Base-by-base conservation (phyloP, 1,140 invertebrate genomes). In the Drosophila punjabiensis region DNA sequence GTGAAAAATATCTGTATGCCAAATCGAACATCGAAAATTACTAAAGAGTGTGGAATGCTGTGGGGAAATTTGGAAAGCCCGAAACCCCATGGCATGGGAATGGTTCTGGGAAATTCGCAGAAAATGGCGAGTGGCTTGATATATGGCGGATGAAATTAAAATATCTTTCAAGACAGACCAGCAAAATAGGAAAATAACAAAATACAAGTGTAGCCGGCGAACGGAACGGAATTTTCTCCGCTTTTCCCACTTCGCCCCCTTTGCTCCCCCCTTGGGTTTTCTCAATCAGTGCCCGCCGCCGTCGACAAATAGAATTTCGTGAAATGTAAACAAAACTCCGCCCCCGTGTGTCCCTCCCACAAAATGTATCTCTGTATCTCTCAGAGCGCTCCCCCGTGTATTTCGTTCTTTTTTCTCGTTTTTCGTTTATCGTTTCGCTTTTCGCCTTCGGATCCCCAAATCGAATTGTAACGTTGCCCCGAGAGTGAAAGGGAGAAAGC, bases 251-350 rank as follows among this genome's bases (percentile, higher is more conserved):
- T 39, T 11, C 5, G 1, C 9, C 13, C 53, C 52, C 45, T 4
- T 4, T 30, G 16, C 16, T 20, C 1, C 55, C 53, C 48, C 35
- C 18, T 74, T 43, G 28, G 71, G 52, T 53, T 75, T 75, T 75
- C 71, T 74, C 71, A 75, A 74, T 75, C 71, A 89, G 81, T 87
- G 79, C 65, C 82, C 82, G 89, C 85, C 66, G 85, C 73, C 68
- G 80, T 92, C 89, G 89, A 92, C 90, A 92, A 92, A 92, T 91
- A 87, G 86, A 90, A 90, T 91, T 78, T 86, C 86, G 71, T 90
- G 81, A 82, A 92, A 92, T 92, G 85, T 92, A 92, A 92, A 92
- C 91, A 92, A 92, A 92, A 92, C 91, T 92, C 91, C 91, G 91
- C 91, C 91, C 89, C 69, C 84, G 83, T 87, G 77, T 81, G 81